Evolutionary conservation across 2,888 invertebrate species (phyloP).

Genomic region (Chaetogeoica ovagalla): DNA sequence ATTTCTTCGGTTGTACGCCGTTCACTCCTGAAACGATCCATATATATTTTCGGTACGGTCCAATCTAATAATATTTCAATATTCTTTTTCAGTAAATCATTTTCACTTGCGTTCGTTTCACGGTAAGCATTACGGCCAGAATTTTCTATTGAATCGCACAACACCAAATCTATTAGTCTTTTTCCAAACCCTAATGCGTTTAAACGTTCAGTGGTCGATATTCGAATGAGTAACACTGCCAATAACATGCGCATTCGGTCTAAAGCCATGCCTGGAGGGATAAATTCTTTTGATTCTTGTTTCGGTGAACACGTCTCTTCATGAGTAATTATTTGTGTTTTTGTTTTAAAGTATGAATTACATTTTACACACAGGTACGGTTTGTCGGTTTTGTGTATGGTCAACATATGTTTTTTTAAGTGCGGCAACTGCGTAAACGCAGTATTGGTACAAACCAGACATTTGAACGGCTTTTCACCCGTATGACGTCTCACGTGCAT

Average conservation of each 20-base stretch:
- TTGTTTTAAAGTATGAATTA: constrained; percentile 74
- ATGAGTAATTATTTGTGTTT: constrained; percentile 73
- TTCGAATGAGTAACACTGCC: constrained; percentile 79
- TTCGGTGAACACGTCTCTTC: constrained; percentile 54
- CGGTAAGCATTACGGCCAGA: constrained; percentile 72
- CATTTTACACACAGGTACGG: constrained; percentile 78
- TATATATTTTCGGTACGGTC: constrained; percentile 77
- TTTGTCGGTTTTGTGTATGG: constrained; percentile 77
- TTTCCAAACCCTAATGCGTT: constrained; percentile 76
- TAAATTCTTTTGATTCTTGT: constrained; percentile 58
- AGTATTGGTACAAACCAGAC: constrained; percentile 62
- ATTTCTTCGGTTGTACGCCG: constrained; percentile 78
- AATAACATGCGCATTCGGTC: constrained; percentile 78
- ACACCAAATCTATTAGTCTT: constrained; percentile 77
- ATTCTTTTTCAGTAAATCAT: constrained; percentile 72
- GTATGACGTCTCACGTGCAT: constrained; percentile 81
- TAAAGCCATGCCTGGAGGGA: constrained; percentile 64
- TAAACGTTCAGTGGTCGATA: constrained; percentile 77
- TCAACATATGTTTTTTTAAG: constrained; percentile 84
- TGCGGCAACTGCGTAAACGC: constrained; percentile 83
- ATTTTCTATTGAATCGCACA: constrained; percentile 75
- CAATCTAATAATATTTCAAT: constrained; percentile 77
- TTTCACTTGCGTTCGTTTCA: constrained; percentile 64
- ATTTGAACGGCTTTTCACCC: constrained; percentile 79
- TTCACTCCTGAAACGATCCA: constrained; percentile 74